Evolutionary conservation across 2,797 vertebrate species (phyloP), one percentile per base, ranked within the genome.

Genomic region (Odontamblyopus lacepedii): DNA sequence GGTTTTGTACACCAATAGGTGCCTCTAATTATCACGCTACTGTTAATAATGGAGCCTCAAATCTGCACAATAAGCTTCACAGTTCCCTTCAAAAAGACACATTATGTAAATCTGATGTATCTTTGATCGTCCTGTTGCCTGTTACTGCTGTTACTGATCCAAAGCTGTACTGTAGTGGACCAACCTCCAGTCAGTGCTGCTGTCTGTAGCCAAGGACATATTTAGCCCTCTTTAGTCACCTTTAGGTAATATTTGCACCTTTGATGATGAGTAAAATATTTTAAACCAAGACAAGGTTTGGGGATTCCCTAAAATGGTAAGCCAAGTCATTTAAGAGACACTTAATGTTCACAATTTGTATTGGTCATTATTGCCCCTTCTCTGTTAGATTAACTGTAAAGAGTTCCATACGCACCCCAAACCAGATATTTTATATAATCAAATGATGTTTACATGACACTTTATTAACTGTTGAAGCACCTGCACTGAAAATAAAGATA

Each of bases 401-500:
- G 65, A 44, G 19, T 63, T 66, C 74, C 75, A 16, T 2, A 70
- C 73, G 66, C 84, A 73, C 70, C 16, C 26, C 65, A 86, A 73
- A 63, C 11, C 82, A 70, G 29, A 75, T 85, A 51, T 84, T 76
- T 64, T 77, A 78, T 85, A 71, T 87, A 89, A 78, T 76, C 89
- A 81, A 79, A 74, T 70, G 71, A 87, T 85, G 89, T 92, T 93
- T 90, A 91, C 83, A 90, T 81, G 84, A 83, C 91, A 92, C 91
- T 82, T 71, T 81, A 90, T 81, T 83, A 76, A 82, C 83, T 86
- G 89, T 93, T 89, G 89, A 92, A 91, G 76, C 94, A 95, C 94
- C 80, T 92, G 93, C 94, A 95, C 94, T 85, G 87, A 67, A 93
- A 94, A 94, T 93, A 94, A 94, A 95, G 80, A 88, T 63, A 85